Percentiles rank a stretch among this genome's conserved stretches.
Evolutionary conservation across 2,113 vertebrate genomes (phyloP).

Genomic region (Peromyscus maniculatus): DNA sequence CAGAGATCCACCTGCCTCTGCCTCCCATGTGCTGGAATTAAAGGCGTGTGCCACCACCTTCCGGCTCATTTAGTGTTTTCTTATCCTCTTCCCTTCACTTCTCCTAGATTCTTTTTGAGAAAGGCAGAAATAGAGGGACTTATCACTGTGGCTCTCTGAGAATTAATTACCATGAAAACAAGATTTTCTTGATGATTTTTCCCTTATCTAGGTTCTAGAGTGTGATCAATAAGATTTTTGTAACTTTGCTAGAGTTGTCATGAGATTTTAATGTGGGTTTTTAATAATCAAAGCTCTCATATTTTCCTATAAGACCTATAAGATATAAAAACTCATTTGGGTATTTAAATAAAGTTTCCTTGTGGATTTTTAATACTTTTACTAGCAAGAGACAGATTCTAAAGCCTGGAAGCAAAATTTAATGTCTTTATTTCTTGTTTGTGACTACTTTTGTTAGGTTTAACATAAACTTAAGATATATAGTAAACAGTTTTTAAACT

Average conservation of each 20-base stretch:
- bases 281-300: slow-evolving; percentile 59
- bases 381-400: not conserved
- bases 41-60: too few relatives aligned
- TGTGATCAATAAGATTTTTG: not conserved
- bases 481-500: slow-evolving; percentile 6
- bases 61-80: not conserved
- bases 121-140: not conserved
- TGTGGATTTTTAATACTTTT: slow-evolving; percentile 22
- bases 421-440: slow-evolving; percentile 39
- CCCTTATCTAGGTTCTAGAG: slow-evolving; percentile 17
- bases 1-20: too few relatives aligned
- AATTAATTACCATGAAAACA: slow-evolving; percentile 12
- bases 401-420: slow-evolving; percentile 12
- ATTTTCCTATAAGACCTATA: slow-evolving; percentile 9
- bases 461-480: slow-evolving; percentile 22
- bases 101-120: slow-evolving; percentile 10
- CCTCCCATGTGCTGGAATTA: too few relatives aligned
- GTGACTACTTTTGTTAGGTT: not conserved
- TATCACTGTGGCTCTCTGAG: not conserved
- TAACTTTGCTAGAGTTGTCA: slow-evolving; percentile 49
- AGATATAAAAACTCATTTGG: not conserved
- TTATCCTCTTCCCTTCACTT: not conserved
- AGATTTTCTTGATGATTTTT: slow-evolving; percentile 3
- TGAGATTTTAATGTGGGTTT: slow-evolving; percentile 40
- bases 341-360: slow-evolving; percentile 21